Conservation (phyloP, 2,888 invertebrate genomes). For the Myopa testacea region DNA sequence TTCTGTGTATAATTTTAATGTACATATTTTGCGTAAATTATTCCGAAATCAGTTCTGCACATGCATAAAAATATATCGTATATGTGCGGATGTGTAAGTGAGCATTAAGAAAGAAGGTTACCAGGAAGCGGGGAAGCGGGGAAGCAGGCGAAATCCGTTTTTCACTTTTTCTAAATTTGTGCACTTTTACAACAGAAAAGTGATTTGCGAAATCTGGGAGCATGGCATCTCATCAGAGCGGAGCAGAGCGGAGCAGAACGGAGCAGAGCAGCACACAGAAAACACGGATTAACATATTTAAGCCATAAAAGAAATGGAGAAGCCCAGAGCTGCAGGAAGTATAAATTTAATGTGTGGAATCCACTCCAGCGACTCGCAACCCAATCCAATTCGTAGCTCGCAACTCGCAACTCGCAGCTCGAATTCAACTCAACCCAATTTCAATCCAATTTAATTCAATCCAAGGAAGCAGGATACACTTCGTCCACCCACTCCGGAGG, state of each 20-base stretch:
- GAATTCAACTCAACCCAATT: background rate
- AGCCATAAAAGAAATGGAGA: slow-evolving; percentile 50
- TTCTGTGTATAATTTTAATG: background rate
- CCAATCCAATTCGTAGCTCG: slow-evolving; percentile 33
- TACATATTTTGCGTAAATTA: slow-evolving; percentile 11
- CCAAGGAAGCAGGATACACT: background rate
- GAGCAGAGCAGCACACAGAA: slow-evolving; percentile 11
- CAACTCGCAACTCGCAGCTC: slow-evolving; percentile 8
- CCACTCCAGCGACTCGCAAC: background rate
- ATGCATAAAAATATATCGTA: slow-evolving; percentile 8
- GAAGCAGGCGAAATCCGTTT: slow-evolving; percentile 5
- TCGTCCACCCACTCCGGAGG: background rate
- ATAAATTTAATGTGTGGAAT: background rate
- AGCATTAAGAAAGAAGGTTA: slow-evolving; percentile 1
- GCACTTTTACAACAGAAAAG: slow-evolving; percentile 18
- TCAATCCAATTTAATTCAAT: background rate
- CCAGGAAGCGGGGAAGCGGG: no score
- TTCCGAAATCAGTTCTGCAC: slow-evolving; percentile 35
- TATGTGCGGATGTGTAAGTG: background rate
- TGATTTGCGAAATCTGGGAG: slow-evolving; percentile 34
- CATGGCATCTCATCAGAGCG: slow-evolving; percentile 6
- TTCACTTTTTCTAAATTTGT: slow-evolving; percentile 12
- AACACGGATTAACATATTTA: slow-evolving; percentile 48
- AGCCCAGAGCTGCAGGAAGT: slow-evolving; percentile 30
- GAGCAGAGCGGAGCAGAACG: background rate